phyloP scores from a whole-genome alignment of 2,888 invertebrate genomes.

The Teleiodes luculella region DNA sequence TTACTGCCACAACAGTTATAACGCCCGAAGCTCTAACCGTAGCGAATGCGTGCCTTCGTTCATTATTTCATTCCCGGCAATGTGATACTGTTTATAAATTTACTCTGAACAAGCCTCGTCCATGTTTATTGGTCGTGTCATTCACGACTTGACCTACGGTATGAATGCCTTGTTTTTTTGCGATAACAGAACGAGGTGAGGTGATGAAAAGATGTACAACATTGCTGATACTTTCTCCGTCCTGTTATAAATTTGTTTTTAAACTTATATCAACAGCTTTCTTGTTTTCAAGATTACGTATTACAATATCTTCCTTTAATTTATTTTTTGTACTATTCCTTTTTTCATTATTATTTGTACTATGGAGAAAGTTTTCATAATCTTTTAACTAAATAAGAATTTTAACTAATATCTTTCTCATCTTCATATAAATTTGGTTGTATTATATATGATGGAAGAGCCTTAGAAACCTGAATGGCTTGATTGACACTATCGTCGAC shows the following conservation, averaged over 20 bases:
- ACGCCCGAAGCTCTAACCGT: constrained; percentile 26
- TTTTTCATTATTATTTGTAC: no score
- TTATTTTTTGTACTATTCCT: no score
- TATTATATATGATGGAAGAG: background rate
- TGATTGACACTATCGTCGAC: background rate
- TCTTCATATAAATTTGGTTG: no score
- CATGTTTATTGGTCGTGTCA: constrained; percentile 33
- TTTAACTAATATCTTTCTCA: no score
- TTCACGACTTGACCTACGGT: constrained; percentile 20
- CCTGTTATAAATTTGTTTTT: background rate
- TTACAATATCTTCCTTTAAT: no score
- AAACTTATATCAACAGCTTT: no score
- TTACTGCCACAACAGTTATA: constrained; percentile 22
- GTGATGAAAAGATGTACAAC: constrained; percentile 1
- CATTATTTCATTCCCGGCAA: constrained; percentile 49
- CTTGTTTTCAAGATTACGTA: no score
- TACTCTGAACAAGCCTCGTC: constrained; percentile 27
- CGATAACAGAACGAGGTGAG: constrained; percentile 10
- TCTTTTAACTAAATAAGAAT: no score
- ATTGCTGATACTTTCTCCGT: background rate
- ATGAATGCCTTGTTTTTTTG: constrained; percentile 9
- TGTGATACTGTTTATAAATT: constrained; percentile 44
- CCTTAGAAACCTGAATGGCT: background rate
- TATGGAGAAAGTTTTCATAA: no score
- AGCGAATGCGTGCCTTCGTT: constrained; percentile 45